Conservation (phyloP, 2,113 vertebrate genomes). For the Nyctereutes procyonoides region DNA sequence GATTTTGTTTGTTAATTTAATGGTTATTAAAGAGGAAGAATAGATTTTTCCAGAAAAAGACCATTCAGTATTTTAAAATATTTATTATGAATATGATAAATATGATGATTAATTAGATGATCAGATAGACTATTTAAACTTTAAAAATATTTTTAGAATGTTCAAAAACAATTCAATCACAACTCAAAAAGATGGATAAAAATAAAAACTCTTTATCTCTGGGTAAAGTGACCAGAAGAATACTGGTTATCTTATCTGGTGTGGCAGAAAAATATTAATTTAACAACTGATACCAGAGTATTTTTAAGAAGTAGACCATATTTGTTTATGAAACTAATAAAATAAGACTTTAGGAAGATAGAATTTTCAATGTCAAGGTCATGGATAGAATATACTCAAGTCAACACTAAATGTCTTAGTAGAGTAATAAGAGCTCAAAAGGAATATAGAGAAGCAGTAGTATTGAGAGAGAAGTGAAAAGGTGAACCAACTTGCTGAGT, state of each 20-base stretch:
- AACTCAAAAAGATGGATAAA: not conserved
- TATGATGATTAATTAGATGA: not conserved
- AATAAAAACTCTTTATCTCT: not conserved
- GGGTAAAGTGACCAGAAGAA: not conserved
- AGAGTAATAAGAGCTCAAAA: not conserved
- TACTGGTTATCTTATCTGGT: not conserved
- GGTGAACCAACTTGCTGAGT: not conserved
- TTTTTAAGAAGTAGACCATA: not conserved
- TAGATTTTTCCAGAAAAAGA: not conserved
- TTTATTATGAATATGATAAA: not conserved
- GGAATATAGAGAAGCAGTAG: not conserved
- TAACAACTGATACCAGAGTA: not conserved
- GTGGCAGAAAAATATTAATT: not conserved
- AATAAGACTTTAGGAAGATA: not conserved
- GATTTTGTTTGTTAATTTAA: not conserved
- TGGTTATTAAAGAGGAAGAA: not conserved
- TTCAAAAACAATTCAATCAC: not conserved
- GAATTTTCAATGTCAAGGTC: not conserved
- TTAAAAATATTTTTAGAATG: not conserved
- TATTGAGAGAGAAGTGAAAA: not conserved
- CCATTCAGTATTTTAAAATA: not conserved
- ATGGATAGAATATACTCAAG: not conserved
- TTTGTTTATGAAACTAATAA: not conserved
- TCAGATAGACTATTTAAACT: not conserved
- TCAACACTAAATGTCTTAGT: not conserved